Percentiles rank a stretch among this genome's conserved stretches.
These are phyloP conservation scores for Dromaius novaehollandiae DNA, from an alignment of 2,113 vertebrate species.

Conservation along the genomic window DNA sequence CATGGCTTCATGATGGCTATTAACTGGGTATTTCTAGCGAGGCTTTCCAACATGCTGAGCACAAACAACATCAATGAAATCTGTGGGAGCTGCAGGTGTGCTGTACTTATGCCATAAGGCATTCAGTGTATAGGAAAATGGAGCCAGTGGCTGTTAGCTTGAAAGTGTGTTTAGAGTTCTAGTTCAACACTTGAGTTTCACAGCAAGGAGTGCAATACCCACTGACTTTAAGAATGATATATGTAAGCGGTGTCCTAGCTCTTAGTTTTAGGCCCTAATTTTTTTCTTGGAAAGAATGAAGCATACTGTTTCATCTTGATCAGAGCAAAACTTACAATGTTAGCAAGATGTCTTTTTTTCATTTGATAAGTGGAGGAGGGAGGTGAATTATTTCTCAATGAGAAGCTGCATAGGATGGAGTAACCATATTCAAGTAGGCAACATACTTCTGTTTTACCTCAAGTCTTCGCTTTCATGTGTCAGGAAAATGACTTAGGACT, in stretches of 20 bases:
- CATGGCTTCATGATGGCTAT: background rate
- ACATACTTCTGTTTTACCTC: background rate
- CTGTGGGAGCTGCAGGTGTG: slow-evolving; percentile 30
- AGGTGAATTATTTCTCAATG: background rate
- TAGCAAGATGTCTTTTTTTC: background rate
- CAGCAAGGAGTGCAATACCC: background rate
- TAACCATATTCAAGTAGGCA: background rate
- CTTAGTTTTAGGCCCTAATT: background rate
- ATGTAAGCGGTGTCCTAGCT: background rate
- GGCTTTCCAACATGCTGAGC: background rate
- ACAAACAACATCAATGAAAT: background rate
- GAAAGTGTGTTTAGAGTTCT: background rate
- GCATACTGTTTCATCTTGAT: background rate
- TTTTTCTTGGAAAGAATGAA: background rate
- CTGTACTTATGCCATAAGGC: background rate
- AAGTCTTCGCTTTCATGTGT: background rate
- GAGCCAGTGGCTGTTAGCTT: slow-evolving; percentile 1
- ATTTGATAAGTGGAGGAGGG: background rate
- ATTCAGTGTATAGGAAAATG: background rate
- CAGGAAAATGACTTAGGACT: background rate
- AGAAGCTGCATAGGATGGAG: background rate
- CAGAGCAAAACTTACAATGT: background rate
- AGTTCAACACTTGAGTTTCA: slow-evolving; percentile 5
- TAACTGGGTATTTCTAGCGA: slow-evolving; percentile 33
- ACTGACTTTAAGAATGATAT: background rate